A percentile compares a stretch with the other conserved stretches of the same genome.
Conservation (phyloP, 2,113 vertebrate genomes). For the Polypterus bichir region DNA sequence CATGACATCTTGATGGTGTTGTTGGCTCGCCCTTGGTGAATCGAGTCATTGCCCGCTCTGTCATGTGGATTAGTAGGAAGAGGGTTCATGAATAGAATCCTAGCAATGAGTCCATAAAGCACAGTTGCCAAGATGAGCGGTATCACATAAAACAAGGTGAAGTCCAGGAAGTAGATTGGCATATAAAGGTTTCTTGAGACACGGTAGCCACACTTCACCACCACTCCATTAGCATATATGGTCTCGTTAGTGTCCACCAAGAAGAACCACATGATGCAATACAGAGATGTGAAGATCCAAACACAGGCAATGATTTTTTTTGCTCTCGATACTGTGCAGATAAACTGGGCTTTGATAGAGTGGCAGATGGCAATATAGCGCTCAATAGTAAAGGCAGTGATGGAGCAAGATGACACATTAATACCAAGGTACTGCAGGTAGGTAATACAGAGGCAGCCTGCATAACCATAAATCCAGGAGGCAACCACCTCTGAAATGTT, state of each 20-base stretch:
- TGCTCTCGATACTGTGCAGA: conserved; percentile 64
- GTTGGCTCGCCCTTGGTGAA: conserved; percentile 36
- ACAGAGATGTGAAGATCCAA: conserved; percentile 65
- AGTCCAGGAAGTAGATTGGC: conserved; percentile 75
- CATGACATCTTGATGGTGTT: conserved; percentile 34
- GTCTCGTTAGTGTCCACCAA: conserved; percentile 62
- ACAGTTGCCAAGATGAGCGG: conserved; percentile 54
- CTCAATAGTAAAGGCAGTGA: conserved; percentile 66
- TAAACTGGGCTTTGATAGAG: conserved; percentile 61
- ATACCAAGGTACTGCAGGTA: conserved; percentile 76
- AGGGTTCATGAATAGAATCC: conserved; percentile 56
- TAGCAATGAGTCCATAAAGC: conserved; percentile 59
- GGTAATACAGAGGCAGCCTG: conserved; percentile 68
- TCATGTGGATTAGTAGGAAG: conserved; percentile 36
- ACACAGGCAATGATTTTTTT: conserved; percentile 62
- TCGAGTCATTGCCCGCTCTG: conserved; percentile 34
- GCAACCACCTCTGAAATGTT: conserved; percentile 58
- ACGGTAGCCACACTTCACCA: conserved; percentile 60
- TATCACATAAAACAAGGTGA: conserved; percentile 57
- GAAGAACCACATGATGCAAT: conserved; percentile 76
- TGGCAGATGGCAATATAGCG: conserved; percentile 72
- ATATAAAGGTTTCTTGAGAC: conserved; percentile 65
- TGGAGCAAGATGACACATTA: conserved; percentile 67
- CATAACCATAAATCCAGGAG: conserved; percentile 65
- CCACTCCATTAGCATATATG: conserved; percentile 50